Evolutionary conservation across 2,113 vertebrate genomes (phyloP).

Genomic region (Chamaetylas fuelleborni): DNA sequence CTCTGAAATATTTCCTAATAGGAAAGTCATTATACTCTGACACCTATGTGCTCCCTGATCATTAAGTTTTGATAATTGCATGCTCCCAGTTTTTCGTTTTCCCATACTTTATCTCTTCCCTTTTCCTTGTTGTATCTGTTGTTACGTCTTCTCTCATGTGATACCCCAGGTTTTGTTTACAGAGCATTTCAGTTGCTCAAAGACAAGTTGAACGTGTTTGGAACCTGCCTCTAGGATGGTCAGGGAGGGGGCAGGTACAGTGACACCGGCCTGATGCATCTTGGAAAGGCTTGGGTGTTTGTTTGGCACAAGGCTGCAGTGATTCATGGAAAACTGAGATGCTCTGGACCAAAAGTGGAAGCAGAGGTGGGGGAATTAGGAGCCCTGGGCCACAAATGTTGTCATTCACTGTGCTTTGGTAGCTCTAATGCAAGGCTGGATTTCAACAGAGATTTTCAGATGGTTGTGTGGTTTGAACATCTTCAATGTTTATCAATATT

Average conservation of each 20-base stretch:
- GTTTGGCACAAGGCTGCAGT: background rate
- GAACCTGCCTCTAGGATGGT: background rate
- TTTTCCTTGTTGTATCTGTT: background rate
- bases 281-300: background rate
- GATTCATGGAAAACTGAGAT: background rate
- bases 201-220: background rate
- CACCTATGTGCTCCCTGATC: accelerated
- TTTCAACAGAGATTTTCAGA: background rate
- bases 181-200: background rate
- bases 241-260: background rate
- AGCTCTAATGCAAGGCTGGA: background rate
- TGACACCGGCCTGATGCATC: background rate
- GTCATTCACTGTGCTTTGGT: background rate
- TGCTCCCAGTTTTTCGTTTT: background rate
- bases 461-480: background rate
- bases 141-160: accelerated
- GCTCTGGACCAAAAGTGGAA: accelerated
- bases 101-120: background rate
- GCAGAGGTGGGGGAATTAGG: background rate
- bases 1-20: slow-evolving; percentile 23
- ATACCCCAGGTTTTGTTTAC: background rate
- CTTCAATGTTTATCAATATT: background rate
- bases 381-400: background rate
- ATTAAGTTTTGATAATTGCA: background rate
- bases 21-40: background rate